phyloP scores from a whole-genome alignment of 2,797 vertebrate genomes.

The Coccyzus lansbergi region DNA sequence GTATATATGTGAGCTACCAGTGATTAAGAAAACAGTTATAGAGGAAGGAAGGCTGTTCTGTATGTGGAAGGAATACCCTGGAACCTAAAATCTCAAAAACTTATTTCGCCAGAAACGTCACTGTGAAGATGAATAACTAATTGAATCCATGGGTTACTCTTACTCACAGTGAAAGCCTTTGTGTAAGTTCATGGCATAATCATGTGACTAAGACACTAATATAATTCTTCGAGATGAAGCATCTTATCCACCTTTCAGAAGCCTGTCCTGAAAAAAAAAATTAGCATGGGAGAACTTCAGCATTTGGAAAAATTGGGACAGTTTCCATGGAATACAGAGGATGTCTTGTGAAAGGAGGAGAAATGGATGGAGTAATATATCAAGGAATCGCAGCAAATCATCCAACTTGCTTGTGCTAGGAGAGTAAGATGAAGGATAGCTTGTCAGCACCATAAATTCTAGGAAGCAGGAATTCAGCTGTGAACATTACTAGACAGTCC shows the following conservation, averaged over 20 bases:
- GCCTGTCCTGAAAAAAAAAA: neutral
- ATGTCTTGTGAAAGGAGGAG: neutral
- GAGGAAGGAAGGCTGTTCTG: neutral
- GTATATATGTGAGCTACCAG: neutral
- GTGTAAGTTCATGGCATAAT: neutral
- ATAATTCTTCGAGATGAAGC: neutral
- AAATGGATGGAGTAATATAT: neutral
- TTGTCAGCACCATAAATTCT: neutral
- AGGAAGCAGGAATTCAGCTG: neutral
- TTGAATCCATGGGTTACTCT: neutral
- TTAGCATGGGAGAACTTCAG: neutral
- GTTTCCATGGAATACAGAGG: neutral
- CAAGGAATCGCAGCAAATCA: neutral
- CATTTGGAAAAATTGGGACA: neutral
- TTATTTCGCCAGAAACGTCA: accelerated
- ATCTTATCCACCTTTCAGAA: neutral
- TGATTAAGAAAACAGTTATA: neutral
- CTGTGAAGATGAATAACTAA: neutral
- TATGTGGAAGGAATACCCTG: neutral
- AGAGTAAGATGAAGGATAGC: neutral
- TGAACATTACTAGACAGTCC: neutral
- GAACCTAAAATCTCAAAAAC: neutral
- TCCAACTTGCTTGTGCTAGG: neutral
- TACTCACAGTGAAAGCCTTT: neutral
- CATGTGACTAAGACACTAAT: neutral